phyloP scores from a whole-genome alignment of 1,140 invertebrate species.

The Eurosta solidaginis region DNA sequence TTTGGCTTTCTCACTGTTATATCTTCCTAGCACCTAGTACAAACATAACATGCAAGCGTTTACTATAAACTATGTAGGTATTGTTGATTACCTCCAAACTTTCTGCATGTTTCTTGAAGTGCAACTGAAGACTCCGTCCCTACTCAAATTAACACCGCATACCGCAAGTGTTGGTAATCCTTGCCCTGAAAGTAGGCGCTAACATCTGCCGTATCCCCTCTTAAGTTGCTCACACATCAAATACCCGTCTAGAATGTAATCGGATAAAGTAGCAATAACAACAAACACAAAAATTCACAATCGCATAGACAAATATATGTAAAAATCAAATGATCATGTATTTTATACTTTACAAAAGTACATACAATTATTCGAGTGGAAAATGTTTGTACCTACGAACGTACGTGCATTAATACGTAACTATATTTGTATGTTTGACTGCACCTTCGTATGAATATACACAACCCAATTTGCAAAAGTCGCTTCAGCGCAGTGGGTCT shows the following conservation, averaged over 20 bases:
- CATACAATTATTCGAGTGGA: background rate
- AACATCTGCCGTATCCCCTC: background rate
- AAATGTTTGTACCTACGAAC: background rate
- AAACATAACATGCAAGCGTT: too few relatives aligned
- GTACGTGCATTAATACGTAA: background rate
- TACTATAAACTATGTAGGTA: too few relatives aligned
- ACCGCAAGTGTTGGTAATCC: background rate
- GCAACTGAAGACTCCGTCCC: background rate
- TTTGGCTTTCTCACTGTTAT: too few relatives aligned
- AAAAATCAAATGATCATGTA: background rate
- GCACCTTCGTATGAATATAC: background rate
- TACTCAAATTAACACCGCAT: background rate
- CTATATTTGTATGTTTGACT: background rate
- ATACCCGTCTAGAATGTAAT: background rate
- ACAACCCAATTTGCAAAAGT: background rate
- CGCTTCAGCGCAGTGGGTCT: constrained; percentile 21
- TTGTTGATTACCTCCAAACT: background rate
- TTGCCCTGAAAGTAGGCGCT: background rate
- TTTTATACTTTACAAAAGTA: background rate
- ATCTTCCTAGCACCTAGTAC: too few relatives aligned
- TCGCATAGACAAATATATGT: background rate
- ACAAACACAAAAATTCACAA: background rate
- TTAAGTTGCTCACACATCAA: background rate
- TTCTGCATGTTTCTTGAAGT: background rate
- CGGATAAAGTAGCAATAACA: background rate